Conservation (phyloP, 2,888 invertebrate species). For the Ennomos quercinarius region DNA sequence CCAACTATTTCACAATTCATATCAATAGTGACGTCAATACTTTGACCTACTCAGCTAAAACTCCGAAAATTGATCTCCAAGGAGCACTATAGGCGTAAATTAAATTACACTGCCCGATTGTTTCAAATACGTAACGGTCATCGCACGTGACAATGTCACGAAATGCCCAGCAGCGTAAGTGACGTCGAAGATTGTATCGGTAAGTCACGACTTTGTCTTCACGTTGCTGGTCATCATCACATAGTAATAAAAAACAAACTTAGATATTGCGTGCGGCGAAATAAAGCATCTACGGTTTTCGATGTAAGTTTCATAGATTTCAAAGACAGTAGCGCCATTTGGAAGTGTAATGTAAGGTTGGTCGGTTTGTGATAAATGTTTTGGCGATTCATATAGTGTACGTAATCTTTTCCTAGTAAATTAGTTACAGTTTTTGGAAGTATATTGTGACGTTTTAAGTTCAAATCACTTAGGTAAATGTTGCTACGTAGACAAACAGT, state of each 20-base stretch:
- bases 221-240: slow-evolving; percentile 22
- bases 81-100: slow-evolving; percentile 14
- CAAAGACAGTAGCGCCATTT: slow-evolving; percentile 6
- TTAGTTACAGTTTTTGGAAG: slow-evolving; percentile 16
- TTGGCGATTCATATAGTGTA: slow-evolving; percentile 3
- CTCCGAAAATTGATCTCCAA: slow-evolving; percentile 16
- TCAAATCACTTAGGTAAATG: slow-evolving; percentile 9
- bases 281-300: slow-evolving; percentile 8
- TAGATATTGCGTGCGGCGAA: neutral
- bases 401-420: slow-evolving; percentile 13
- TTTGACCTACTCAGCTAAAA: slow-evolving; percentile 6
- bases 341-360: neutral
- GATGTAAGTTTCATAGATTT: neutral
- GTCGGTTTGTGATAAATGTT: slow-evolving; percentile 3
- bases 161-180: slow-evolving; percentile 18
- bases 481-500: neutral
- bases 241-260: neutral
- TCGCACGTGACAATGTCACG: slow-evolving; percentile 35
- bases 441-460: slow-evolving; percentile 13
- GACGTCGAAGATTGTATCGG: slow-evolving; percentile 29
- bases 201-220: slow-evolving; percentile 35
- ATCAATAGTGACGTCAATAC: slow-evolving; percentile 7
- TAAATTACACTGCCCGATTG: slow-evolving; percentile 13
- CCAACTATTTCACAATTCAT: slow-evolving; percentile 15
- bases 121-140: slow-evolving; percentile 28